Conservation (phyloP, 2,888 invertebrate genomes). For the Crioceris asparagi region DNA sequence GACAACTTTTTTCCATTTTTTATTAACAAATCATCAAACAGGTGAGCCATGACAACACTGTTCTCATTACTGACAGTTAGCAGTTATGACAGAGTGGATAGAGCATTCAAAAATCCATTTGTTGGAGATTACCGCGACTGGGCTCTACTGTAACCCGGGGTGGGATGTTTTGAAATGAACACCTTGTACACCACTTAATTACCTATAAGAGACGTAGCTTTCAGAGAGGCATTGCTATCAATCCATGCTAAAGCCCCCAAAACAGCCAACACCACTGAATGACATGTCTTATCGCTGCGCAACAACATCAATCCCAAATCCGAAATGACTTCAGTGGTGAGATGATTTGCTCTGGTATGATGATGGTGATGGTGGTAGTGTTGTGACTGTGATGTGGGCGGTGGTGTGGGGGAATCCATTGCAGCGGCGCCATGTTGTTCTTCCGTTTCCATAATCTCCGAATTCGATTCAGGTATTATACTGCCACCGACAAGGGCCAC, state of each 20-base stretch:
- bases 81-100: no score
- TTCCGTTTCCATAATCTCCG: slow-evolving; percentile 53
- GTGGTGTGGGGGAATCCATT: slow-evolving; percentile 55
- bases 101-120: no score
- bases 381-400: no score
- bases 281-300: slow-evolving; percentile 52
- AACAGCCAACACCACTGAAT: slow-evolving; percentile 53
- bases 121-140: no score
- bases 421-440: no score
- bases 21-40: no score
- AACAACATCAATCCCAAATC: slow-evolving; percentile 67
- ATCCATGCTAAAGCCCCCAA: slow-evolving; percentile 70
- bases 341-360: slow-evolving; percentile 34
- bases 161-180: no score
- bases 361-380: no score
- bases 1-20: no score
- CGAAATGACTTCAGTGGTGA: slow-evolving; percentile 64
- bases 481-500: slow-evolving; percentile 64
- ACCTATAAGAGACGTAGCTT: slow-evolving; percentile 54
- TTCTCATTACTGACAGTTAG: no score
- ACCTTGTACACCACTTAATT: slow-evolving; percentile 3
- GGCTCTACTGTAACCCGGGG: no score
- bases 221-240: slow-evolving; percentile 72
- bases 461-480: slow-evolving; percentile 41
- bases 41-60: no score